Base-by-base conservation (phyloP, 2,113 vertebrate genomes). In the Nesogale talazaci region DNA sequence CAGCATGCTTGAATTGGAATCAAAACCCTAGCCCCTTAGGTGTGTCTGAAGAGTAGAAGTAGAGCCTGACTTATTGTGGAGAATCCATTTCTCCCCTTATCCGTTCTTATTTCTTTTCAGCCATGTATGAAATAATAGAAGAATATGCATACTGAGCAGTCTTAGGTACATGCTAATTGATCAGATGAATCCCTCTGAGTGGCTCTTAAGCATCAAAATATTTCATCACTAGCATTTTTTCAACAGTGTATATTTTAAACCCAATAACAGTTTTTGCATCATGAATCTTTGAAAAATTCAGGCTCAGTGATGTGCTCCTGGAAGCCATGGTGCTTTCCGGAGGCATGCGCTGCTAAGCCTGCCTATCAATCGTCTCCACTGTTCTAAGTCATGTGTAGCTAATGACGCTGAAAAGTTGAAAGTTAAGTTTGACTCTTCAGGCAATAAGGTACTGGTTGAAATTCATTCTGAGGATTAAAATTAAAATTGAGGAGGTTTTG, bases 381-480 rank as follows among this genome's bases (percentile, higher is more conserved):
- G 10, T 82, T 94, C 61, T 70, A 65, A 83, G 46, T 25, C 56
- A 61, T 31, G 19, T 84, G 20, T 69, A 57, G 56, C 34, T 76
- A 42, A 81, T 27, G 72, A 87, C 31, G 78, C 79, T 79, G 59
- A 52, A 69, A 89, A 91, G 42, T 61, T 23, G 34, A 42, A 42
- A 3, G 75, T 76, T 79, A 87, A 42, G 61, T 89, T 65, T 92
- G 67, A 86, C 56, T 90, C 80, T 75, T 95, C 10, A 40, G 20
- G 56, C 38, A 93, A 40, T 10, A 93, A 92, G 34, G 80, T 56
- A 65, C 4, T 77, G 80, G 42, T 52, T 86, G 81, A 90, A 86
- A 92, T 93, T 94, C 34, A 57, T 46, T 88, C n/a, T 57, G 20
- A 81, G 15, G 5, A 57, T 74, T 92, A 72, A 80, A 96, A 94